Conservation (phyloP, 2,113 vertebrate genomes). For the Excalfactoria chinensis region DNA sequence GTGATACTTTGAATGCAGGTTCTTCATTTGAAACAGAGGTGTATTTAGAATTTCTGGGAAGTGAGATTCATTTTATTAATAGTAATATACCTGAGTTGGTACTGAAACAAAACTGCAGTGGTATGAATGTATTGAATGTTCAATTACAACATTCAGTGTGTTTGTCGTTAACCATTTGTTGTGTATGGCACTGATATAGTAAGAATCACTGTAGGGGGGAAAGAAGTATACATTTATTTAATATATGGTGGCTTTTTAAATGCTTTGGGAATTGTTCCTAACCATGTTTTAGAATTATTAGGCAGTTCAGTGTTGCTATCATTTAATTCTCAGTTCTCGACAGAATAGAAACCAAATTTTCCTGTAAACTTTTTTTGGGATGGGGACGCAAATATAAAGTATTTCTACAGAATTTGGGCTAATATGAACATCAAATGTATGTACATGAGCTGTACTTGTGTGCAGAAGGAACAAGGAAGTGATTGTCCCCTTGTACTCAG, state of each 20-base stretch:
- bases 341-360: not conserved
- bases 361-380: not conserved
- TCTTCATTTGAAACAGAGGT: not conserved
- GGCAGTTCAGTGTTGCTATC: not conserved
- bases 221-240: not conserved
- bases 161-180: not conserved
- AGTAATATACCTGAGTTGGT: not conserved
- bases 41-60: not conserved
- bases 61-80: not conserved
- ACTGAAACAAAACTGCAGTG: not conserved
- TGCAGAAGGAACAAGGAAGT: not conserved
- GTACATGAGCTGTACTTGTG: not conserved
- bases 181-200: not conserved
- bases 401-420: not conserved
- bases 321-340: not conserved
- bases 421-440: rapidly evolving
- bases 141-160: not conserved
- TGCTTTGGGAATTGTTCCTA: not conserved
- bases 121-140: not conserved
- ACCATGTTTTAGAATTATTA: not conserved
- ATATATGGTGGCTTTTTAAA: not conserved
- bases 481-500: no score
- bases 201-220: not conserved
- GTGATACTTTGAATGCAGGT: not conserved
- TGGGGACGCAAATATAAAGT: not conserved